Percentiles rank a stretch among this genome's conserved stretches.
Evolutionary conservation across 1,140 invertebrate genomes (phyloP).

Genomic region (Trissolcus basalis): DNA sequence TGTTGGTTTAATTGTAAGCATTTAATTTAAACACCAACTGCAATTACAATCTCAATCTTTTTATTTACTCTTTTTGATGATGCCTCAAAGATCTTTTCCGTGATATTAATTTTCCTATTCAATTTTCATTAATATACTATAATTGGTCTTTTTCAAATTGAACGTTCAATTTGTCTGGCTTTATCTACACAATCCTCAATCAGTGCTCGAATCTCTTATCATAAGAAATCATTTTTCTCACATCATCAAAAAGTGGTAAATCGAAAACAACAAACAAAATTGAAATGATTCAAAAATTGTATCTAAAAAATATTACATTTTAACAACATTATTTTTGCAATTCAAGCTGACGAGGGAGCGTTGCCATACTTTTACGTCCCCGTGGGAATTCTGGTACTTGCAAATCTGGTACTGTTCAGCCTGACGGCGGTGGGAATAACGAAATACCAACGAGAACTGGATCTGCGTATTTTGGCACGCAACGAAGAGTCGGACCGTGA

Average conservation of each 20-base stretch:
- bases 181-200: too few species aligned
- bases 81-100: background rate
- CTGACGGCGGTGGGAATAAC: conserved; percentile 73
- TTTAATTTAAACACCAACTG: background rate
- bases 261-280: too few species aligned
- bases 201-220: too few species aligned
- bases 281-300: too few species aligned
- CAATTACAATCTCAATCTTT: background rate
- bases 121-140: too few species aligned
- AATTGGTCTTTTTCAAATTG: too few species aligned
- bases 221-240: too few species aligned
- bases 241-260: too few species aligned
- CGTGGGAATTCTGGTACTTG: conserved; percentile 77
- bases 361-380: conserved; percentile 81
- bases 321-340: background rate
- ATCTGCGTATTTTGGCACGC: conserved; percentile 65
- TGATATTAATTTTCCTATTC: too few species aligned
- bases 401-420: conserved; percentile 77
- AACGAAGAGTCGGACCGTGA: conserved; percentile 67
- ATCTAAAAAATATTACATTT: too few species aligned
- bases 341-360: conserved; percentile 77
- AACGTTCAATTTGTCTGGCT: too few species aligned
- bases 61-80: background rate
- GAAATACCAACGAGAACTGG: conserved; percentile 66
- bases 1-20: conserved; percentile 78